A percentile compares a stretch with the other conserved stretches of the same genome.
These are phyloP conservation scores for Pachymerium ferrugineum DNA, from an alignment of 2,888 invertebrate genomes.

Conservation along the genomic window DNA sequence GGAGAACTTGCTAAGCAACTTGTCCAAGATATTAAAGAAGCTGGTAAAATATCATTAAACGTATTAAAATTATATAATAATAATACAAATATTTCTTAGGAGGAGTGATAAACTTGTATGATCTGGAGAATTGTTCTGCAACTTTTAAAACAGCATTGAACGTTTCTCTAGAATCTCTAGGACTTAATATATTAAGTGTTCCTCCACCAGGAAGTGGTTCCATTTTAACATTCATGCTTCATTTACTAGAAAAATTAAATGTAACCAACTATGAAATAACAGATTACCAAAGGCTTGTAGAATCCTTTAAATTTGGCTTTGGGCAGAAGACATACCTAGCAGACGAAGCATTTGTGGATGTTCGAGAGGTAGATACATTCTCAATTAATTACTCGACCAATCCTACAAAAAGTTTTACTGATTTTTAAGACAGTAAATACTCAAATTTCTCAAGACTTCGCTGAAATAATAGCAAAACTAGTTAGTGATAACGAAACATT, in stretches of 20 bases:
- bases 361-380: neutral
- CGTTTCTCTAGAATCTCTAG: neutral
- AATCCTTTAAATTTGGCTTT: neutral
- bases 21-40: neutral
- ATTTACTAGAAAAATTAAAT: neutral
- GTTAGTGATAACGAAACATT: neutral
- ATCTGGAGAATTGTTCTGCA: neutral
- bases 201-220: neutral
- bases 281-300: neutral
- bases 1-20: slow-evolving; percentile 12
- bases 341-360: neutral
- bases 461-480: neutral
- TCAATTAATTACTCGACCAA: neutral
- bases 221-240: neutral
- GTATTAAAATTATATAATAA: neutral
- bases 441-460: neutral
- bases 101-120: neutral
- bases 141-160: neutral
- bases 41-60: neutral
- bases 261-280: neutral
- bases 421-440: neutral
- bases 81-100: neutral
- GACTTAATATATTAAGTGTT: neutral
- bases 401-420: neutral
- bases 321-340: neutral